A percentile compares a stretch with the other conserved stretches of the same genome.
phyloP scores from a whole-genome alignment of 2,888 invertebrate genomes.

The Argyresthia goedartella region DNA sequence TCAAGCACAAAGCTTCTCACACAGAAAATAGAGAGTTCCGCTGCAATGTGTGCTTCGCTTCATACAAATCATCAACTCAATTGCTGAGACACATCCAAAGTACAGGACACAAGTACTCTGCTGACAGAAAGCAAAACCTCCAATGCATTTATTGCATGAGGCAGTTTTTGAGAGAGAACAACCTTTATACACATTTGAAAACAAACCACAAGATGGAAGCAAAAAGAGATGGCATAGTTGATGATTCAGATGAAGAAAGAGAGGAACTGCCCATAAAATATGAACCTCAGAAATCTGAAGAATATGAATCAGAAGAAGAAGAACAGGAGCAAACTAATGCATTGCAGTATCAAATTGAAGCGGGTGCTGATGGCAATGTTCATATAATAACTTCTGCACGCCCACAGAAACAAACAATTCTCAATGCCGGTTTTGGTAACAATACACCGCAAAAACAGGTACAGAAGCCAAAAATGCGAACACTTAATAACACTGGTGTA shows the following conservation, averaged over 20 bases:
- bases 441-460: slow-evolving; percentile 7
- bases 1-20: slow-evolving; percentile 79
- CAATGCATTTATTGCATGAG: slow-evolving; percentile 83
- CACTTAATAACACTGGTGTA: slow-evolving; percentile 50
- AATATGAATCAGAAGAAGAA: slow-evolving; percentile 8
- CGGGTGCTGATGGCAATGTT: slow-evolving; percentile 56
- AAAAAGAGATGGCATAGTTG: slow-evolving; percentile 72
- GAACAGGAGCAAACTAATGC: slow-evolving; percentile 14
- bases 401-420: slow-evolving; percentile 44
- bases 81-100: slow-evolving; percentile 66
- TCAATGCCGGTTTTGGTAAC: slow-evolving; percentile 31
- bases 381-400: slow-evolving; percentile 36
- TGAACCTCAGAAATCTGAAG: neutral
- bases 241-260: slow-evolving; percentile 64
- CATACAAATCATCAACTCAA: slow-evolving; percentile 50
- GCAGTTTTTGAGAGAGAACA: slow-evolving; percentile 76
- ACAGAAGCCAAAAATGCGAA: slow-evolving; percentile 52
- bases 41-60: slow-evolving; percentile 69
- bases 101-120: slow-evolving; percentile 63
- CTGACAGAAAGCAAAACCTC: slow-evolving; percentile 53
- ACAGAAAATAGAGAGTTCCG: slow-evolving; percentile 51
- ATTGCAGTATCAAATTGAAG: slow-evolving; percentile 41
- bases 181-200: slow-evolving; percentile 80
- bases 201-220: slow-evolving; percentile 75
- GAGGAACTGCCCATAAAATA: slow-evolving; percentile 8